phyloP scores from a whole-genome alignment of 2,113 vertebrate species.

The Atlantisia rogersi region DNA sequence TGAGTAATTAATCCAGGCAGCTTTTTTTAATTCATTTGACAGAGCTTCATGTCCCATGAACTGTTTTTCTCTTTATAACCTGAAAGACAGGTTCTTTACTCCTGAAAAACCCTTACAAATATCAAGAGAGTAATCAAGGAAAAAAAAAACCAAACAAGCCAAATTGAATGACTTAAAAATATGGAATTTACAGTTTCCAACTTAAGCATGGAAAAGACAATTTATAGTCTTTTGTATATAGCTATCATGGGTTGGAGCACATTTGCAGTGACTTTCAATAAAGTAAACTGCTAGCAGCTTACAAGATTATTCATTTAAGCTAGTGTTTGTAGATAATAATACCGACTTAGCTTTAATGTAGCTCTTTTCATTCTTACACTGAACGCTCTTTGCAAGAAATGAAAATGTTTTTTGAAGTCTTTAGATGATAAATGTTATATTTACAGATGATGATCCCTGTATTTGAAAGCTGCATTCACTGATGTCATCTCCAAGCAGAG shows the following conservation, averaged over 20 bases:
- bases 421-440: not conserved
- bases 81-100: not conserved
- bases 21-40: conserved; percentile 9
- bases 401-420: not conserved
- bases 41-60: conserved; percentile 9
- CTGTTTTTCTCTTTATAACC: not conserved
- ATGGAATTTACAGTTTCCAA: not conserved
- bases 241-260: not conserved
- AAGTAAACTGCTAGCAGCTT: not conserved
- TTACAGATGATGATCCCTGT: not conserved
- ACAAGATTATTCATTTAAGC: conserved; percentile 31
- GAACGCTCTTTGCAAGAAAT: not conserved
- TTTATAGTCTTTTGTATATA: not conserved
- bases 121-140: not conserved
- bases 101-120: not conserved
- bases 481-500: not conserved
- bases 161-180: not conserved
- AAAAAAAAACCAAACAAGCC: not conserved
- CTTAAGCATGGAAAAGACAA: not conserved
- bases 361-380: not conserved
- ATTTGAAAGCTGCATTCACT: not conserved
- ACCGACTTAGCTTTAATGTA: conserved; percentile 8
- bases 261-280: conserved; percentile 12
- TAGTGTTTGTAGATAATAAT: conserved; percentile 28
- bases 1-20: conserved; percentile 37